phyloP scores from a whole-genome alignment of 1,140 invertebrate species.

The Drosophila littoralis region DNA sequence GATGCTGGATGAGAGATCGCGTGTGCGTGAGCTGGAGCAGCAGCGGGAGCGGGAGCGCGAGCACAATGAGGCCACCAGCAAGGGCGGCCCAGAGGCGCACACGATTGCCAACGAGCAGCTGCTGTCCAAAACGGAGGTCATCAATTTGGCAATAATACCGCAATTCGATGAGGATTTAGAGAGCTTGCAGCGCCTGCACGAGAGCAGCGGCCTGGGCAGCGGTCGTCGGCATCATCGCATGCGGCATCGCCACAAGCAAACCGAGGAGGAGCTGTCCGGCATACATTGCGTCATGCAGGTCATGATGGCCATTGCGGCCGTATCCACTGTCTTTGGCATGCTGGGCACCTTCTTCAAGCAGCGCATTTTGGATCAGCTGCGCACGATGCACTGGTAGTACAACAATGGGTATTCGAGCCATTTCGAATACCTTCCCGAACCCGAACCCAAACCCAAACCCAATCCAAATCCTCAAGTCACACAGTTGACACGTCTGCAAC shows the following conservation, averaged over 20 bases:
- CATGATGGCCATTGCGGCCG: constrained; percentile 84
- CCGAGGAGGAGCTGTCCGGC: constrained; percentile 78
- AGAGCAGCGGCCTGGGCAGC: constrained; percentile 49
- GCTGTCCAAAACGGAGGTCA: constrained; percentile 81
- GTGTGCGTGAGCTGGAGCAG: constrained; percentile 65
- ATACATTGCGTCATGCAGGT: constrained; percentile 84
- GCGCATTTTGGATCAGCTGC: constrained; percentile 82
- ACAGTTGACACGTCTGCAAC: constrained; percentile 11
- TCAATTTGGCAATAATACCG: constrained; percentile 83
- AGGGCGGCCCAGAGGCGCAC: constrained; percentile 61
- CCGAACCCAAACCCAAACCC: constrained; percentile 1
- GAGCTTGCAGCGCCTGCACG: constrained; percentile 69
- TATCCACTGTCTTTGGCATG: constrained; percentile 84
- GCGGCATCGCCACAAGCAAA: constrained; percentile 76
- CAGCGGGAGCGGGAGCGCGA: constrained; percentile 58
- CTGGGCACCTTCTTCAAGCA: constrained; percentile 84
- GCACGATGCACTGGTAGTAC: constrained; percentile 84
- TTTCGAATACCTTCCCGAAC: constrained; percentile 61
- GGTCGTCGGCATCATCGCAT: constrained; percentile 71
- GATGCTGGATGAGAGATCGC: constrained; percentile 76
- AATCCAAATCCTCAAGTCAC: constrained; percentile 1
- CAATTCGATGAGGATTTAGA: constrained; percentile 83
- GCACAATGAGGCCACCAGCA: constrained; percentile 67
- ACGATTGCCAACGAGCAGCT: constrained; percentile 81
- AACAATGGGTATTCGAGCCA: constrained; percentile 67